These are phyloP conservation scores for Dasyornis broadbenti DNA, from an alignment of 2,113 vertebrate genomes.

Conservation along the genomic window DNA sequence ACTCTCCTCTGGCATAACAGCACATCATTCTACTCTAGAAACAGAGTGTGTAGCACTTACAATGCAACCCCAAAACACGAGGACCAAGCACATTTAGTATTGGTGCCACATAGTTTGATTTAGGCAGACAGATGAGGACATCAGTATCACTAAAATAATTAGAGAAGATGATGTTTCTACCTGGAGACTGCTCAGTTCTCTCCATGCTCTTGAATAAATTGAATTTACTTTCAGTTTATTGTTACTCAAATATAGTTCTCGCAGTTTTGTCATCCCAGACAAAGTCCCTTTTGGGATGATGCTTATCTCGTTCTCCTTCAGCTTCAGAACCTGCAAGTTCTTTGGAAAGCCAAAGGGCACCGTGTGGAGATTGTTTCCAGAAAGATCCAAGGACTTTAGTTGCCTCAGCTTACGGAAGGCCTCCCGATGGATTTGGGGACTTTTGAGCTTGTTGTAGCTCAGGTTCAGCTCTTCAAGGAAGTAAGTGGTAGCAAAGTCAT, in stretches of 20 bases:
- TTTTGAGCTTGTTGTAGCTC: slow-evolving; percentile 94
- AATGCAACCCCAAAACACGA: neutral
- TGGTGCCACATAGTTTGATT: neutral
- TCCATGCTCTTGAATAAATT: slow-evolving; percentile 87
- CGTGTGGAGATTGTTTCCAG: slow-evolving; percentile 83
- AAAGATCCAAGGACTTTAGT: slow-evolving; percentile 88
- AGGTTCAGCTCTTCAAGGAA: slow-evolving; percentile 94
- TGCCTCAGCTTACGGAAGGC: slow-evolving; percentile 92
- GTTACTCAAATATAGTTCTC: slow-evolving; percentile 84
- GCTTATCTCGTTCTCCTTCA: slow-evolving; percentile 87
- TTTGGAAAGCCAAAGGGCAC: slow-evolving; percentile 88
- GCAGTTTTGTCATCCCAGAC: slow-evolving; percentile 85
- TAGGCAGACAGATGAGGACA: neutral
- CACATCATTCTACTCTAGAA: neutral
- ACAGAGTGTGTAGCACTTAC: neutral
- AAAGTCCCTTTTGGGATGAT: slow-evolving; percentile 82
- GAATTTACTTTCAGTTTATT: slow-evolving; percentile 88
- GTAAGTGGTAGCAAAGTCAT: slow-evolving; percentile 88
- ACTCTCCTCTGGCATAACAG: neutral
- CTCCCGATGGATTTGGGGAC: slow-evolving; percentile 82
- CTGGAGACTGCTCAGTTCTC: slow-evolving; percentile 83
- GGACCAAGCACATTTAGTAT: neutral
- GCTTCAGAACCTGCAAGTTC: slow-evolving; percentile 84
- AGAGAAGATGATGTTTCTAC: slow-evolving; percentile 65
- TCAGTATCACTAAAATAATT: neutral